A percentile compares a stretch with the other conserved stretches of the same genome.
Conservation (phyloP, 2,113 vertebrate species). For the Pimephales promelas region DNA sequence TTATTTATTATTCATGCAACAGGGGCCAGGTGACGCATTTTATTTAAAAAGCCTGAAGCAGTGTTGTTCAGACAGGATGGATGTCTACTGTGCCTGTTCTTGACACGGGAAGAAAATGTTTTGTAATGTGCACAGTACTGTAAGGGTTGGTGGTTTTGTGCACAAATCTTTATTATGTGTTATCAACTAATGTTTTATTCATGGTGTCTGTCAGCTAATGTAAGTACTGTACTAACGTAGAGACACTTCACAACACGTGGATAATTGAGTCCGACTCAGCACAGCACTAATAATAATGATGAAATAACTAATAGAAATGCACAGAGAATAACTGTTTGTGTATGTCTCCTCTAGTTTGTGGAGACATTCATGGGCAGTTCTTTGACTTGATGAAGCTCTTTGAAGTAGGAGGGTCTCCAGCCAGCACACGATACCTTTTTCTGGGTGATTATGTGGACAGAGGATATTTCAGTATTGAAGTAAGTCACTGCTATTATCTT, state of each 20-base stretch:
- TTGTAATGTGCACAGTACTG: not conserved
- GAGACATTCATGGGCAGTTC: constrained; percentile 84
- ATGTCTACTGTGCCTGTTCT: constrained; percentile 34
- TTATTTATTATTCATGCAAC: constrained; percentile 58
- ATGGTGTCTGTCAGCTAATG: not conserved
- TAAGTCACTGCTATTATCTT: constrained; percentile 49
- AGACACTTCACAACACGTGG: no score
- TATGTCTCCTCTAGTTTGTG: constrained; percentile 72
- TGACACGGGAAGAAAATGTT: not conserved
- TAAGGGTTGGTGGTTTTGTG: not conserved
- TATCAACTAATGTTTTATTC: not conserved
- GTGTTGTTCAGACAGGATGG: constrained; percentile 33
- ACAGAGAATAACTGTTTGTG: constrained; percentile 1
- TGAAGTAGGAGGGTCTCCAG: constrained; percentile 83
- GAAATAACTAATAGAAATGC: not conserved
- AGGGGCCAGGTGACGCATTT: constrained; percentile 46
- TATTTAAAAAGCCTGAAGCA: constrained; percentile 44
- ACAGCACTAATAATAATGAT: not conserved
- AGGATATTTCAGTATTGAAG: constrained; percentile 93
- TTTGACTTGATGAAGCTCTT: constrained; percentile 86
- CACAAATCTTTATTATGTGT: not conserved
- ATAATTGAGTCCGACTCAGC: not conserved
- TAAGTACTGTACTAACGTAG: not conserved
- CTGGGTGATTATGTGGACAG: constrained; percentile 92
- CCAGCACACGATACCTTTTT: constrained; percentile 83